These are phyloP conservation scores for Pangasianodon hypophthalmus DNA, from an alignment of 2,113 vertebrate species.

Conservation along the genomic window DNA sequence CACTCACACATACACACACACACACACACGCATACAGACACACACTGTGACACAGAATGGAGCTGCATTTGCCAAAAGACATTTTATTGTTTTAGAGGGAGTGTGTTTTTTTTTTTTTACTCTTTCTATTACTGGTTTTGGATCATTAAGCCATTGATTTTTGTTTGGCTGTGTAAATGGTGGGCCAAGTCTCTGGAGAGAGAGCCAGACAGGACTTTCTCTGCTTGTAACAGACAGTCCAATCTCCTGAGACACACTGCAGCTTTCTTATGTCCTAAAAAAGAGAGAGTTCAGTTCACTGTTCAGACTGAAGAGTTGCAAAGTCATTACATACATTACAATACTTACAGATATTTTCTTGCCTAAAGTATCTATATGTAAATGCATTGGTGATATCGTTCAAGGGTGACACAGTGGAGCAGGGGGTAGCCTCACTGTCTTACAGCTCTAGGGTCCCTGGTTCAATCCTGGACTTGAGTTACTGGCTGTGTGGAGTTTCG, in stretches of 20 bases:
- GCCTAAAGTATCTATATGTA: not conserved
- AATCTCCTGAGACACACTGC: conserved; percentile 61
- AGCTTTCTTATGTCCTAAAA: conserved; percentile 46
- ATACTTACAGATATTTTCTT: not conserved
- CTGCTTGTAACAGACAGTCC: conserved; percentile 72
- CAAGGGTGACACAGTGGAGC: not conserved
- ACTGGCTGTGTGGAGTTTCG: not conserved
- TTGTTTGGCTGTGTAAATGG: conserved; percentile 77
- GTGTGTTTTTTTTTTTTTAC: conserved; percentile 70
- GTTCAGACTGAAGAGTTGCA: not conserved
- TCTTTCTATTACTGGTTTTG: conserved; percentile 80
- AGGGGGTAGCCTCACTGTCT: too few relatives aligned
- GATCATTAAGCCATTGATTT: conserved; percentile 84
- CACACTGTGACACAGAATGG: conserved; percentile 62
- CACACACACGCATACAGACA: conserved; percentile 49
- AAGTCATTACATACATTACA: not conserved
- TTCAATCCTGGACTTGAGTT: not conserved
- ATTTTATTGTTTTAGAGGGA: conserved; percentile 78
- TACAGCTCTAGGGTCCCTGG: not conserved
- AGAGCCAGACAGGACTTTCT: conserved; percentile 74
- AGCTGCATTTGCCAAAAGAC: conserved; percentile 76
- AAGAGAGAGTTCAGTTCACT: conserved; percentile 49
- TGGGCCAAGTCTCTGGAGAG: conserved; percentile 71
- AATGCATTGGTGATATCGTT: not conserved
- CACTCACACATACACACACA: conserved; percentile 55